Evolutionary conservation across 2,888 invertebrate genomes (phyloP).

Genomic region (Erebia palarica): DNA sequence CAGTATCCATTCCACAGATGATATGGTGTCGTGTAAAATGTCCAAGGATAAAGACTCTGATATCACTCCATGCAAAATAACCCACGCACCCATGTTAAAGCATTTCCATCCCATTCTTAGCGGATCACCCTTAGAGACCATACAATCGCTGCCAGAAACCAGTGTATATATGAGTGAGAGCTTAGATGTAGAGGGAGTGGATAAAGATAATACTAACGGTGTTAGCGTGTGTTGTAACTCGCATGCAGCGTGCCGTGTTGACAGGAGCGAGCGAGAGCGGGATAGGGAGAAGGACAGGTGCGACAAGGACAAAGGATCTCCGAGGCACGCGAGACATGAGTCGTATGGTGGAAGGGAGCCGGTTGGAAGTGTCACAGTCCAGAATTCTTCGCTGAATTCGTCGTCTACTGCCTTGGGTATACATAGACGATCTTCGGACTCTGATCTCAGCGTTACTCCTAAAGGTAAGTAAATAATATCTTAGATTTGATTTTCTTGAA

Average conservation of each 20-base stretch:
- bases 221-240: conserved; percentile 80
- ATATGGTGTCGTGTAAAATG: conserved; percentile 58
- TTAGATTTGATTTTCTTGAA: too few species aligned
- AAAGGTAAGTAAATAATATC: conserved; percentile 85
- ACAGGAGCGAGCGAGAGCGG: conserved; percentile 68
- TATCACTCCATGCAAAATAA: conserved; percentile 55
- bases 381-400: conserved; percentile 69
- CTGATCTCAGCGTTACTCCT: conserved; percentile 95
- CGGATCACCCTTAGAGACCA: conserved; percentile 67
- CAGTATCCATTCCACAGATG: conserved; percentile 61
- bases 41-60: conserved; percentile 59
- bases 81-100: conserved; percentile 60
- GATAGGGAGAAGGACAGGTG: conserved; percentile 53
- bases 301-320: conserved; percentile 66
- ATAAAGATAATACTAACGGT: conserved; percentile 62
- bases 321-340: conserved; percentile 80
- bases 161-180: conserved; percentile 62
- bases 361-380: conserved; percentile 54
- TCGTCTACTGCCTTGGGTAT: conserved; percentile 80
- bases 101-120: conserved; percentile 69
- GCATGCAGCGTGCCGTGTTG: conserved; percentile 80
- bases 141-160: conserved; percentile 70
- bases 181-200: conserved; percentile 61
- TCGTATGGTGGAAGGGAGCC: conserved; percentile 78
- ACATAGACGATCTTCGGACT: conserved; percentile 94